Conservation (phyloP, 2,113 vertebrate genomes). For the Dolichotis patagonum region DNA sequence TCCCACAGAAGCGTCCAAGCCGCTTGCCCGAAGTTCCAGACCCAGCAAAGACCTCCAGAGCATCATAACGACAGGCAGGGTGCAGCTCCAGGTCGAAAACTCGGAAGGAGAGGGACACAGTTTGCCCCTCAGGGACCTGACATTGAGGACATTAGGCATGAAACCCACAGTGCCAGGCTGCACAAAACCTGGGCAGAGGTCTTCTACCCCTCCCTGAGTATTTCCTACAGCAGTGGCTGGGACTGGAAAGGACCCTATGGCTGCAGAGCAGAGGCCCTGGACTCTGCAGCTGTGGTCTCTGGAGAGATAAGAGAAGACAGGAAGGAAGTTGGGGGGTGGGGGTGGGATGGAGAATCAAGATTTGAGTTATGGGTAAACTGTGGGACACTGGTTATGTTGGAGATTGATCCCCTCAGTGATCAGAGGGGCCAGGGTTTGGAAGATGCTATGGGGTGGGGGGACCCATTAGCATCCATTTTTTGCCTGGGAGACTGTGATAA, state of each 20-base stretch:
- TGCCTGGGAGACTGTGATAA: background rate
- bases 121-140: conserved; percentile 93
- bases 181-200: background rate
- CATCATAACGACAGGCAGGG: conserved; percentile 92
- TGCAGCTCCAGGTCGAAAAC: conserved; percentile 94
- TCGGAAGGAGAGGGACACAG: conserved; percentile 93
- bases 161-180: conserved; percentile 13
- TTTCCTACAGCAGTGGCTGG: background rate
- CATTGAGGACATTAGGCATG: background rate
- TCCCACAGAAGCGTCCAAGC: conserved; percentile 94
- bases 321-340: background rate
- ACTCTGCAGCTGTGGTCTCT: background rate
- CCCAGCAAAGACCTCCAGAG: conserved; percentile 92
- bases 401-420: background rate
- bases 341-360: background rate
- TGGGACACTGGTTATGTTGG: background rate
- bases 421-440: background rate
- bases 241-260: background rate
- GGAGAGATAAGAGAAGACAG: background rate
- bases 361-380: background rate
- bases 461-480: background rate
- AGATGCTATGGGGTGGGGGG: background rate
- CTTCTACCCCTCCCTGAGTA: background rate
- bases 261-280: background rate
- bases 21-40: conserved; percentile 86